Evolutionary conservation across 1,140 invertebrate genomes (phyloP).

Genomic region (Drosophila bipectinata): DNA sequence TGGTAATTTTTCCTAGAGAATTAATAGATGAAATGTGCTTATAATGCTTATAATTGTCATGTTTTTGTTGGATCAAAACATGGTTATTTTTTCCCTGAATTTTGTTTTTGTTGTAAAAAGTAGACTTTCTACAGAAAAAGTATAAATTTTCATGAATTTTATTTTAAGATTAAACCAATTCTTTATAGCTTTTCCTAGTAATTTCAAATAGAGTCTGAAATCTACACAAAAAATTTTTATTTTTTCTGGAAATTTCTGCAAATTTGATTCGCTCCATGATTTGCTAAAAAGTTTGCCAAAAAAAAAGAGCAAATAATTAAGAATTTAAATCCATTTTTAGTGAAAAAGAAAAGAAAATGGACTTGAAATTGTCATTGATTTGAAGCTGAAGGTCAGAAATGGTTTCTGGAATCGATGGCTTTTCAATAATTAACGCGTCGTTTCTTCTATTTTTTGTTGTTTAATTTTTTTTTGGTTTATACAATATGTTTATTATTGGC

Average conservation of each 20-base stretch:
- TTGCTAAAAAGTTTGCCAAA: not conserved
- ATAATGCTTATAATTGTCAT: no score
- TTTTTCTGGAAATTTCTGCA: not conserved
- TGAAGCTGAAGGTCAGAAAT: conserved; percentile 25
- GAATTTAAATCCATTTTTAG: not conserved
- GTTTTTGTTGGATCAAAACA: no score
- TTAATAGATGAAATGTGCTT: no score
- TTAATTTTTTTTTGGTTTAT: conserved; percentile 16
- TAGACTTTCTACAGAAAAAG: no score
- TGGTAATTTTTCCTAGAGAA: no score
- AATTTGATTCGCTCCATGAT: not conserved
- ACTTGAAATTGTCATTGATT: conserved; percentile 30
- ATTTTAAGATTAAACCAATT: not conserved
- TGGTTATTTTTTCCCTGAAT: no score
- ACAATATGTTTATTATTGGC: conserved; percentile 61
- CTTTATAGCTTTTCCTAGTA: not conserved
- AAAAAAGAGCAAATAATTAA: not conserved
- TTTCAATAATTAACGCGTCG: conserved; percentile 35
- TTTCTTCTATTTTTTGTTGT: conserved; percentile 1
- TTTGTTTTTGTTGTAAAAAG: no score
- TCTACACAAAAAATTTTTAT: not conserved
- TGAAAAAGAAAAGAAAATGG: not conserved
- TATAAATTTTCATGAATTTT: not conserved
- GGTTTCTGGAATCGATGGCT: conserved; percentile 27
- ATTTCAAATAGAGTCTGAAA: not conserved